Base-by-base conservation (phyloP, 2,113 vertebrate genomes). In the Pteruthius melanotis region DNA sequence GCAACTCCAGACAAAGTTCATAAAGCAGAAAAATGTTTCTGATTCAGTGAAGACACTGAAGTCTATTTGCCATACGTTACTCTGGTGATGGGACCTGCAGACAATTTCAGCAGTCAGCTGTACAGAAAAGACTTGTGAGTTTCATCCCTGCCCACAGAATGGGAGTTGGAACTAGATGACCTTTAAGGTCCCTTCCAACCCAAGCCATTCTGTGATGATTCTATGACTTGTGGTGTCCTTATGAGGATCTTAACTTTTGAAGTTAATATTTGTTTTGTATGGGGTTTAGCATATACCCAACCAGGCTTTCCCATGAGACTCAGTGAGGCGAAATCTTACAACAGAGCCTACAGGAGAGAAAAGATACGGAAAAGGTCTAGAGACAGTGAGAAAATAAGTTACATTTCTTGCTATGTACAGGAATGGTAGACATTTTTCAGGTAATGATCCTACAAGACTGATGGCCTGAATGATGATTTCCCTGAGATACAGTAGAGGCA, bases 11-110 rank as follows among this genome's bases (percentile, higher is more conserved):
- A 22, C 28, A 66, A 75, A 57, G 27, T 40, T 59, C 5, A 31
- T 27, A 23, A 53, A 71, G 16, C 4, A 37, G 39, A 83, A 57
- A 22, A n/a, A 14, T 50, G 26, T 50, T 65, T 65, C 15, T 57
- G n/a, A 30, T 26, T 72, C 23, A 53, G 28, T 39, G 40, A 53
- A 57, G 30, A 65, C 11, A 42, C 1, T 33, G 22, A 83, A 79
- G 15, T 13, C 4, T 50, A 11, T 70, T 83, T 9, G 0, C 23
- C 7, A 13, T 8, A 2, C 0, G 0, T 49, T 61, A 31, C 52
- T 53, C 7, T 28, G 5, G 10, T 14, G 11, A 15, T 49, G 24
- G 12, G 24, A 57, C 31, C 37, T n/a, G 45, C 53, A 47, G 37
- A 47, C 16, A 53, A 15, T 66, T 63, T 78, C 37, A 65, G 7